phyloP scores from a whole-genome alignment of 2,113 vertebrate species.

The Cinclus cinclus region DNA sequence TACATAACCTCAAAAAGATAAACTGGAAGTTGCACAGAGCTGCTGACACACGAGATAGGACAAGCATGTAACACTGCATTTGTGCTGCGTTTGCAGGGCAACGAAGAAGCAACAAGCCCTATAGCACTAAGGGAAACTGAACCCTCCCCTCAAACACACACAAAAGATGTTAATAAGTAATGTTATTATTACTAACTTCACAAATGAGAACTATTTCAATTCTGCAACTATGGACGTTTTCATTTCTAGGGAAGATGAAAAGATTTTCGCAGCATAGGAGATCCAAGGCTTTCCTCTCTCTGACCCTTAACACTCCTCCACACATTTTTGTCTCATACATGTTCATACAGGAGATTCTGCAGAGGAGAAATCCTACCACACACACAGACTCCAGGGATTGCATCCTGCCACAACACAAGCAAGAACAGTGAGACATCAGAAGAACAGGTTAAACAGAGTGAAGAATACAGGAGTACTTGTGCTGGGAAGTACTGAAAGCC shows the following conservation, averaged over 20 bases:
- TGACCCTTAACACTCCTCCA: background rate
- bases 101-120: background rate
- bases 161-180: background rate
- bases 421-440: background rate
- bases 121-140: background rate
- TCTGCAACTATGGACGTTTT: background rate
- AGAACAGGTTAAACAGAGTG: background rate
- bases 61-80: fast-evolving
- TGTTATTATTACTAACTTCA: background rate
- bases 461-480: background rate
- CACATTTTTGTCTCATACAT: background rate
- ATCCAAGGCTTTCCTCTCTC: background rate
- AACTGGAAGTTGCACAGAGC: background rate
- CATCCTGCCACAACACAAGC: background rate
- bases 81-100: background rate
- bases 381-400: background rate
- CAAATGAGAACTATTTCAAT: background rate
- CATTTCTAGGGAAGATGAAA: background rate
- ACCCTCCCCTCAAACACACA: background rate
- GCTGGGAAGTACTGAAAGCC: background rate
- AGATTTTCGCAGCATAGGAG: background rate
- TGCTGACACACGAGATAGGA: background rate
- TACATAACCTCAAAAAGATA: background rate
- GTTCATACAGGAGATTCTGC: background rate
- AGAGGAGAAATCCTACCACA: background rate